phyloP scores from a whole-genome alignment of 1,140 invertebrate species.

The Scylla paramamosain region DNA sequence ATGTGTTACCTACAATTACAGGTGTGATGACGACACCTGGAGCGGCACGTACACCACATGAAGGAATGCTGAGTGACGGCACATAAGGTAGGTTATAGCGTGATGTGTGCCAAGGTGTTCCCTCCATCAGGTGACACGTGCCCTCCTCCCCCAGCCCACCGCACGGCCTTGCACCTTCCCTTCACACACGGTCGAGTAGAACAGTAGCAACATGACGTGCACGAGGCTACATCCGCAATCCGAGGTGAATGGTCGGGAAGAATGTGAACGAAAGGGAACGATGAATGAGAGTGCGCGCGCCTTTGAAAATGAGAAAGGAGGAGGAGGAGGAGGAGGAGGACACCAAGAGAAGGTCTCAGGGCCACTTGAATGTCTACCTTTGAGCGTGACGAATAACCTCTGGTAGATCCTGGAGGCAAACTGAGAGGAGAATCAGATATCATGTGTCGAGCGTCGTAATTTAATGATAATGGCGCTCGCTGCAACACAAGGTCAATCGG shows the following conservation, averaged over 20 bases:
- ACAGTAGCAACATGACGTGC: not conserved
- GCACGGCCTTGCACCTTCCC: not conserved
- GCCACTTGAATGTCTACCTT: not conserved
- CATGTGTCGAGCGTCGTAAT: not conserved
- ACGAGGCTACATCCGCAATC: not conserved
- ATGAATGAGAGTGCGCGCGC: conserved; percentile 10
- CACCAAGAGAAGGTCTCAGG: not conserved
- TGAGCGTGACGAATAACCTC: not conserved
- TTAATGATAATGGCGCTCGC: not conserved
- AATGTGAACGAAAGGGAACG: not conserved
- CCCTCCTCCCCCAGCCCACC: not conserved
- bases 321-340: not conserved
- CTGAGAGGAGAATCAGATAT: not conserved
- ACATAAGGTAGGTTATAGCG: not conserved
- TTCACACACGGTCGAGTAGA: not conserved
- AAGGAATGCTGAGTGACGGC: too few species aligned
- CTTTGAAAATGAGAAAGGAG: not conserved
- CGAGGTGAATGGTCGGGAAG: not conserved
- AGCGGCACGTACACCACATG: too few species aligned
- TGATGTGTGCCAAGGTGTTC: not conserved
- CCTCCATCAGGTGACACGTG: not conserved
- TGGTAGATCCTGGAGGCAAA: too few species aligned
- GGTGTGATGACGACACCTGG: too few species aligned
- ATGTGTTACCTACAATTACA: too few species aligned
- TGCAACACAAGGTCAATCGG: not conserved